Evolutionary conservation across 2,888 invertebrate genomes (phyloP).

Genomic region (Platerodrilus igneus): DNA sequence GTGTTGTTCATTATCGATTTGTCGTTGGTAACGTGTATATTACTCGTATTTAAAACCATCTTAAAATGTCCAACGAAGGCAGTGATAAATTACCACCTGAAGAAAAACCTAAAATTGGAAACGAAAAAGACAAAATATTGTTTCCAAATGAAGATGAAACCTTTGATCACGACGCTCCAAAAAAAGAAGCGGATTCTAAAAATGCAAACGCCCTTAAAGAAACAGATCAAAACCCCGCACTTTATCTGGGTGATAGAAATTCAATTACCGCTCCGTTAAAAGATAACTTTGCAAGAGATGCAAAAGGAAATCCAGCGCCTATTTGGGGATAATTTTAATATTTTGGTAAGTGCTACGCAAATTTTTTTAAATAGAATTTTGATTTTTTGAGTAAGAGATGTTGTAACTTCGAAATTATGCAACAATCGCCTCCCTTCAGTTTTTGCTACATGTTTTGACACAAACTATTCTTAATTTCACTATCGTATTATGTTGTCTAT

Average conservation of each 20-base stretch:
- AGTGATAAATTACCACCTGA: constrained; percentile 10
- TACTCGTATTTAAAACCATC: too few species aligned
- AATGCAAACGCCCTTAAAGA: not conserved
- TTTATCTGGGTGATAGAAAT: not conserved
- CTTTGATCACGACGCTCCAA: not conserved
- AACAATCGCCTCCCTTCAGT: too few species aligned
- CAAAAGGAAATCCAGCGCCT: constrained; percentile 6
- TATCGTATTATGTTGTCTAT: too few species aligned
- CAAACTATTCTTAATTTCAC: too few species aligned
- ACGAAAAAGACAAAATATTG: constrained; percentile 10
- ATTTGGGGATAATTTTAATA: constrained; percentile 5
- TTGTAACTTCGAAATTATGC: too few species aligned
- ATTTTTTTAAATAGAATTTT: too few species aligned
- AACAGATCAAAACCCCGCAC: not conserved
- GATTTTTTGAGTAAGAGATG: too few species aligned
- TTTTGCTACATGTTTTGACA: too few species aligned
- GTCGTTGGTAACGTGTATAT: too few species aligned
- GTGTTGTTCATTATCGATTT: too few species aligned
- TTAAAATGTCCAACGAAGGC: constrained; percentile 2
- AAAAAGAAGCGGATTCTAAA: not conserved
- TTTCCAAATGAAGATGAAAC: constrained; percentile 6
- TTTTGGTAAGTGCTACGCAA: too few species aligned
- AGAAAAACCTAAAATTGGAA: not conserved
- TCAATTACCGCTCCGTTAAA: not conserved
- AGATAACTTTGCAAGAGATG: not conserved